Percentiles rank a stretch among this genome's conserved stretches.
Evolutionary conservation across 2,888 invertebrate species (phyloP).

Genomic region (Teleiodes luculella): DNA sequence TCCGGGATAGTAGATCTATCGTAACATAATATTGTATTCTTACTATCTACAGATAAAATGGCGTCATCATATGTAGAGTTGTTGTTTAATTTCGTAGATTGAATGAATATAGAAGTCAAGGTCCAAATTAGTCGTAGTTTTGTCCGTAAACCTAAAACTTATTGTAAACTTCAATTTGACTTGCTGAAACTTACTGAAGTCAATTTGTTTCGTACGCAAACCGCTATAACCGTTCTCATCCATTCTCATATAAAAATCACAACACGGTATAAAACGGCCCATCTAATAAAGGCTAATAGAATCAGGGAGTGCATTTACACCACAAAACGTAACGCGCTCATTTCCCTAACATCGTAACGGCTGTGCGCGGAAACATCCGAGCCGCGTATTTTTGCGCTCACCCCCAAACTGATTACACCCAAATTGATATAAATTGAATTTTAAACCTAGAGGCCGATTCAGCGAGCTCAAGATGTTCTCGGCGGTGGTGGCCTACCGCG

Average conservation of each 20-base stretch:
- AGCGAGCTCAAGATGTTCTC: conserved; percentile 39
- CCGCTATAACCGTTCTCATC: background rate
- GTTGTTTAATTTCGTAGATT: too few species aligned
- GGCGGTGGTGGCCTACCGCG: conserved; percentile 28
- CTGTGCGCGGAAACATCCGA: conserved; percentile 25
- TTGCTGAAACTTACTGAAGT: background rate
- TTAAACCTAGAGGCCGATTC: conserved; percentile 64
- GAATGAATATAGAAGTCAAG: too few species aligned
- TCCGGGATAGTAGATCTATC: too few species aligned
- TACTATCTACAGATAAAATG: too few species aligned
- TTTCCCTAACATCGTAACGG: conserved; percentile 43
- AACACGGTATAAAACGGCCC: background rate
- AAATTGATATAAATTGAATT: conserved; percentile 79
- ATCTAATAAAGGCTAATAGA: conserved; percentile 8
- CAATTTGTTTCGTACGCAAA: too few species aligned
- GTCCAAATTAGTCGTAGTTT: too few species aligned
- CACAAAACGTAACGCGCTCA: conserved; percentile 21
- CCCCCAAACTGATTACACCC: conserved; percentile 68
- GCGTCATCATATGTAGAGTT: too few species aligned
- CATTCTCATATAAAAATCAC: background rate
- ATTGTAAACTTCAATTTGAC: too few species aligned
- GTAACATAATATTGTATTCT: too few species aligned
- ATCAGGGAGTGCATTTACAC: conserved; percentile 5
- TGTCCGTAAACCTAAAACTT: too few species aligned
- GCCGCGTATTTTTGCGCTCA: conserved; percentile 67